Conservation (phyloP, 2,113 vertebrate genomes). For the Passer montanus region DNA sequence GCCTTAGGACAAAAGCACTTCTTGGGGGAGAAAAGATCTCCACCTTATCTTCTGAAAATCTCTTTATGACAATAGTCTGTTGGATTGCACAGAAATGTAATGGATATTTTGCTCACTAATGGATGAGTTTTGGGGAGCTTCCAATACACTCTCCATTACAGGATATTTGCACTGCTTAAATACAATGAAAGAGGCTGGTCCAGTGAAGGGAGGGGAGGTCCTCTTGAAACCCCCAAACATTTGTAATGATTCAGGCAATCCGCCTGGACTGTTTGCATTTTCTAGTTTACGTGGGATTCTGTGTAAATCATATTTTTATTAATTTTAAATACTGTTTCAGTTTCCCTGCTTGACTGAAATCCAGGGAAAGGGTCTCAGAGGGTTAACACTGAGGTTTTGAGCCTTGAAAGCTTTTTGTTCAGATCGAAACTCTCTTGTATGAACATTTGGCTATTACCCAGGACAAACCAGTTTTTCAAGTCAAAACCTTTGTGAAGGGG, state of each 20-base stretch:
- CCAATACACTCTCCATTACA: neutral
- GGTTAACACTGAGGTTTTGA: slow-evolving; percentile 38
- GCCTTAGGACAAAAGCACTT: neutral
- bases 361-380: neutral
- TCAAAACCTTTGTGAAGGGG: slow-evolving; percentile 19
- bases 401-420: slow-evolving; percentile 33
- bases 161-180: neutral
- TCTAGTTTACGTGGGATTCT: neutral
- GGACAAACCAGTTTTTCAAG: slow-evolving; percentile 61
- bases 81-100: neutral
- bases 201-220: neutral
- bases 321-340: neutral
- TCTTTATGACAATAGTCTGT: neutral
- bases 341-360: neutral
- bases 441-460: slow-evolving; percentile 36
- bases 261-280: neutral
- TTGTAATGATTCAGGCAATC: neutral
- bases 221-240: neutral
- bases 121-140: neutral
- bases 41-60: neutral
- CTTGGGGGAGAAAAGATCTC: neutral
- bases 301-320: neutral
- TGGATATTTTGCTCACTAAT: neutral
- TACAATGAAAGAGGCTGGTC: neutral
- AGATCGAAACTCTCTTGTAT: neutral